These are phyloP conservation scores for Gorsachius magnificus DNA, from an alignment of 2,797 vertebrate species.

Conservation along the genomic window DNA sequence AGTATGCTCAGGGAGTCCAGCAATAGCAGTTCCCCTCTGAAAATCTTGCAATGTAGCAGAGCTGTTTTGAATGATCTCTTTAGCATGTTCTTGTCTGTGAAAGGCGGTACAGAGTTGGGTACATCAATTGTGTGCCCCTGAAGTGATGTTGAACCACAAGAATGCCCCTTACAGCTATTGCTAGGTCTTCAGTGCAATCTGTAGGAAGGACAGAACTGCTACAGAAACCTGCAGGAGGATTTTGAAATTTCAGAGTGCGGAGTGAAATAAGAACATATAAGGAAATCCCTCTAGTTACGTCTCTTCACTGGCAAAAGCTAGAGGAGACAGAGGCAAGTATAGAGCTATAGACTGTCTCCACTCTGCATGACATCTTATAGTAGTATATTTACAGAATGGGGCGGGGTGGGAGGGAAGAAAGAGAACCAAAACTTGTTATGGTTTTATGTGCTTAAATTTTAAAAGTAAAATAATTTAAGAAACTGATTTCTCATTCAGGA, in stretches of 20 bases:
- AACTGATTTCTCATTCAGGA: not conserved
- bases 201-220: not conserved
- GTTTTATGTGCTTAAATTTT: not conserved
- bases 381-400: not conserved
- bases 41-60: not conserved
- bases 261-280: not conserved
- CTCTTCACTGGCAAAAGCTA: not conserved
- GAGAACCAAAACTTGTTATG: not conserved
- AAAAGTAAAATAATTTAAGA: not conserved
- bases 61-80: not conserved
- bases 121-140: not conserved
- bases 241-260: not conserved
- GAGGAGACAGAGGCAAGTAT: not conserved
- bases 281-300: not conserved
- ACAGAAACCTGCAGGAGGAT: not conserved
- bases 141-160: not conserved
- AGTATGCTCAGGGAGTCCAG: not conserved
- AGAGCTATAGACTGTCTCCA: not conserved
- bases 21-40: not conserved
- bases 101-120: not conserved
- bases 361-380: no score
- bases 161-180: not conserved
- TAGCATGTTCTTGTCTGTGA: not conserved
- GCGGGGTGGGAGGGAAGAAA: rapidly evolving
- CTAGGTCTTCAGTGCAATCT: not conserved